Evolutionary conservation across 2,888 invertebrate genomes (phyloP).

Genomic region (Drosophila sordidula): DNA sequence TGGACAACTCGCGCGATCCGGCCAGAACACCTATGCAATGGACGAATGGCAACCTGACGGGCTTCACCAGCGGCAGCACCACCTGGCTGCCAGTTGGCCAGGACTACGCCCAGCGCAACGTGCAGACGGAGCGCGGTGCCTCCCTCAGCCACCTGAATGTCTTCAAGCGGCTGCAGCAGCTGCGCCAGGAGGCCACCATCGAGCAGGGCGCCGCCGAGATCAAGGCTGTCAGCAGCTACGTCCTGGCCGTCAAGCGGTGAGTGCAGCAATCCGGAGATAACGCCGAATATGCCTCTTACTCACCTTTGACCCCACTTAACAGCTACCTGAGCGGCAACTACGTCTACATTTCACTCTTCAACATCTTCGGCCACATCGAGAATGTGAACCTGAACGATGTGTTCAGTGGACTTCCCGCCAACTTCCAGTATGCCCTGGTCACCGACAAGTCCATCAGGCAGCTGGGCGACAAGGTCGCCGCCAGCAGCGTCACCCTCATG

Average conservation of each 20-base stretch:
- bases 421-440: conserved; percentile 78
- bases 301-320: background rate
- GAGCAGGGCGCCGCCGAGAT: conserved; percentile 86
- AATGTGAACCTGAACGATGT: conserved; percentile 82
- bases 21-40: conserved; percentile 88
- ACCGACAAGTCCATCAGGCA: conserved; percentile 75
- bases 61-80: conserved; percentile 75
- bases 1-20: conserved; percentile 87
- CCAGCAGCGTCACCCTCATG: conserved; percentile 68
- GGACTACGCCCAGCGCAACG: conserved; percentile 87
- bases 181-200: conserved; percentile 86
- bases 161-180: conserved; percentile 86
- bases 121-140: conserved; percentile 86
- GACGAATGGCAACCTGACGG: conserved; percentile 84
- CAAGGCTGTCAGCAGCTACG: conserved; percentile 78
- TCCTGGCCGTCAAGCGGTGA: conserved; percentile 85
- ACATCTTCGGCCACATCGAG: conserved; percentile 84
- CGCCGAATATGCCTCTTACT: background rate
- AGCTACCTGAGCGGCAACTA: conserved; percentile 69
- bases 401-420: conserved; percentile 61
- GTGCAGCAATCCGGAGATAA: background rate
- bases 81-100: conserved; percentile 85
- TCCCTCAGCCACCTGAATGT: conserved; percentile 87
- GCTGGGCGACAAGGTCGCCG: conserved; percentile 69
- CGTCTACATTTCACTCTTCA: conserved; percentile 85